These are phyloP conservation scores for Drosophila formosana DNA, from an alignment of 2,888 invertebrate genomes.

Conservation along the genomic window DNA sequence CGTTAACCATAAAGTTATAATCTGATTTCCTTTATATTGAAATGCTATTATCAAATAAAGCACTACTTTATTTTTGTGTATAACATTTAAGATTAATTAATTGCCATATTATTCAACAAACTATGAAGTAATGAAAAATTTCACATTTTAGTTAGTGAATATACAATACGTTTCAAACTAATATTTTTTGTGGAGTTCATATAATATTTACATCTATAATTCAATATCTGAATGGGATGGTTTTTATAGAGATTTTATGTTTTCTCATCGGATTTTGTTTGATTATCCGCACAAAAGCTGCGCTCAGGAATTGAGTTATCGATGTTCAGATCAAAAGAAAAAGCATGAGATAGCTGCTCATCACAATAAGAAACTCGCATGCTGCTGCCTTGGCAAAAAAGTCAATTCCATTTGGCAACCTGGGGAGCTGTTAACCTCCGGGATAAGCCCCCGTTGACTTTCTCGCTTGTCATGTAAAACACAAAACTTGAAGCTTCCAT, in stretches of 20 bases:
- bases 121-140: too few relatives aligned
- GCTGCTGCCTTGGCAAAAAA: conserved; percentile 5
- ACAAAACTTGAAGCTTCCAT: conserved; percentile 58
- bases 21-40: too few relatives aligned
- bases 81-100: too few relatives aligned
- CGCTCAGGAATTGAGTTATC: conserved; percentile 9
- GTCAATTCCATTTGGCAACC: conserved; percentile 27
- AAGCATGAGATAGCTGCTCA: conserved; percentile 12
- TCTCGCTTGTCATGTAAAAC: conserved; percentile 74
- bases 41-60: too few relatives aligned
- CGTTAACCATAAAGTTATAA: too few relatives aligned
- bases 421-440: conserved; percentile 28
- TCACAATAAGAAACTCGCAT: conserved; percentile 18
- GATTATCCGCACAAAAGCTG: background rate
- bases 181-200: background rate
- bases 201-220: too few relatives aligned
- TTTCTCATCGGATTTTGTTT: conserved; percentile 2
- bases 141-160: too few relatives aligned
- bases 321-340: background rate
- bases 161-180: too few relatives aligned
- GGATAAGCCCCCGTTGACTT: conserved; percentile 53
- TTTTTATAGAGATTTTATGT: background rate
- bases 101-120: too few relatives aligned
- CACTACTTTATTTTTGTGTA: too few relatives aligned
- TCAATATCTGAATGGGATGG: background rate